Conservation (phyloP, 2,797 vertebrate genomes). For the Lacerta agilis region DNA sequence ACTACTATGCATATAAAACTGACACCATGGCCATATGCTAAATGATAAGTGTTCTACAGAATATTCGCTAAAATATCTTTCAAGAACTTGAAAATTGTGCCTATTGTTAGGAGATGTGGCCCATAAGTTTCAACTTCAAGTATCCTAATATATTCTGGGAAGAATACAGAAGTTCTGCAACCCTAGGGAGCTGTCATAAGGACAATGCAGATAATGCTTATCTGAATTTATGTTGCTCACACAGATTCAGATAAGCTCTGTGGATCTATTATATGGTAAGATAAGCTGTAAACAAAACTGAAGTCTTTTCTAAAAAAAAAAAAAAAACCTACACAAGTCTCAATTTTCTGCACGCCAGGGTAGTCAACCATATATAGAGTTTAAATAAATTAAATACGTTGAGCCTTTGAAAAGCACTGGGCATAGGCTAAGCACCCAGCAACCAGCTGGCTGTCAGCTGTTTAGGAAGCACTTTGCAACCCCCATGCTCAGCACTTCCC, state of each 20-base stretch:
- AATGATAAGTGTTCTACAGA: background rate
- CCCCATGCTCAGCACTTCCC: too few species aligned
- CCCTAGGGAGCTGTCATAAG: constrained; percentile 36
- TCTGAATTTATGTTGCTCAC: constrained; percentile 2
- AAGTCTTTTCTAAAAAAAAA: background rate
- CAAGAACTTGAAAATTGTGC: background rate
- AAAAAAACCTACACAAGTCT: background rate
- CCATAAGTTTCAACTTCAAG: background rate
- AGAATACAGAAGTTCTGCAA: background rate
- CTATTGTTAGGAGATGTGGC: background rate
- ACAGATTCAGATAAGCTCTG: constrained; percentile 12
- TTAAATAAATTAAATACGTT: background rate
- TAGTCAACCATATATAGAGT: constrained; percentile 1
- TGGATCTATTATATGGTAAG: background rate
- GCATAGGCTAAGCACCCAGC: too few species aligned
- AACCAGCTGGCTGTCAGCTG: too few species aligned
- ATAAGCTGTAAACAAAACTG: constrained; percentile 38
- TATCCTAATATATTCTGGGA: constrained; percentile 22
- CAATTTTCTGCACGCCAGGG: constrained; percentile 14
- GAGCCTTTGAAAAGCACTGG: too few species aligned
- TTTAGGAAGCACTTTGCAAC: too few species aligned
- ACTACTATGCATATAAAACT: too few species aligned
- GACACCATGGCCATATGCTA: background rate
- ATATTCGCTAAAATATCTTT: background rate
- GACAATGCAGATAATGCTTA: constrained; percentile 12